These are phyloP conservation scores for Caenorhabditis angaria DNA, from an alignment of 2,888 invertebrate species.

Conservation along the genomic window DNA sequence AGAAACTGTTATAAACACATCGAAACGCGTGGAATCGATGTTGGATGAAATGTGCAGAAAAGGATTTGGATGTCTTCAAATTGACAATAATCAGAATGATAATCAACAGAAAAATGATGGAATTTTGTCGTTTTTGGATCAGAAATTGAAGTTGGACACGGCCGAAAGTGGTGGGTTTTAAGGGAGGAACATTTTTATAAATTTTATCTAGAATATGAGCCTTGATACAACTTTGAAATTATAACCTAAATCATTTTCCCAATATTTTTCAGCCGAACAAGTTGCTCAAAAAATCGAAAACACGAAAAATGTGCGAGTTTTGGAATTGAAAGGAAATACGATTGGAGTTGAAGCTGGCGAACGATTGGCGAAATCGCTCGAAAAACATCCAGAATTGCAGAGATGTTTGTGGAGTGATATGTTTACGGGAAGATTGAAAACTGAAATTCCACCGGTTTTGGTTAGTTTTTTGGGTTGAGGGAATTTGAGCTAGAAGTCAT, in stretches of 20 bases:
- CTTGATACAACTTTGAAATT: not conserved
- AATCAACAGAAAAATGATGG: too few species aligned
- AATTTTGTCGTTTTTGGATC: slow-evolving; percentile 37
- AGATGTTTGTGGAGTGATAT: slow-evolving; percentile 90
- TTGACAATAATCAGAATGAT: too few species aligned
- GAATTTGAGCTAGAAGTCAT: too few species aligned
- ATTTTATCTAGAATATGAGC: not conserved
- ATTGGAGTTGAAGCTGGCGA: slow-evolving; percentile 60
- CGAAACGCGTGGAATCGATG: slow-evolving; percentile 11
- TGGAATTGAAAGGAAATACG: slow-evolving; percentile 63
- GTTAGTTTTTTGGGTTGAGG: slow-evolving; percentile 74
- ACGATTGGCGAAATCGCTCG: slow-evolving; percentile 48
- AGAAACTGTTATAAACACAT: slow-evolving; percentile 22
- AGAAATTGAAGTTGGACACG: slow-evolving; percentile 39
- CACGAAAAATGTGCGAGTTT: slow-evolving; percentile 25
- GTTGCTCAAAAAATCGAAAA: slow-evolving; percentile 44
- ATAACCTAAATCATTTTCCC: too few species aligned
- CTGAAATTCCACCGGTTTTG: slow-evolving; percentile 91
- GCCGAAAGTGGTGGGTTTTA: slow-evolving; percentile 25
- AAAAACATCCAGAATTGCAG: slow-evolving; percentile 32
- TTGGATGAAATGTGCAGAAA: slow-evolving; percentile 14
- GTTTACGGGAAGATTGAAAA: slow-evolving; percentile 92
- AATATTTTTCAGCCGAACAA: slow-evolving; percentile 32
- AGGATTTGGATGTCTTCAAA: slow-evolving; percentile 33
- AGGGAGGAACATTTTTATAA: too few species aligned